These are phyloP conservation scores for Acanthisitta chloris DNA, from an alignment of 2,113 vertebrate species.

Conservation along the genomic window DNA sequence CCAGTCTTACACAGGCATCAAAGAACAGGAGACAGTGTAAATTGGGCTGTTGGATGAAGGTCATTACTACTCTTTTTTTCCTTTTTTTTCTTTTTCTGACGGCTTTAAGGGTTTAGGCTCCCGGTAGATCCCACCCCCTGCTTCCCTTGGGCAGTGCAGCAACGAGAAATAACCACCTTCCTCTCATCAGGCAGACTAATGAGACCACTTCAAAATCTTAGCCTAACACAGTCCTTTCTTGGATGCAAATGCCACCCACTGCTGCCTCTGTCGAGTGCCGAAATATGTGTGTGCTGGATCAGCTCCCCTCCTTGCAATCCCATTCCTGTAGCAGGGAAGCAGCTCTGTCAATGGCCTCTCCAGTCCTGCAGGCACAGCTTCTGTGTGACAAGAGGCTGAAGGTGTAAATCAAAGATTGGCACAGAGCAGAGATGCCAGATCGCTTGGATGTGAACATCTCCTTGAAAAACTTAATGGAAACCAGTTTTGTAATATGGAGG, in stretches of 20 bases:
- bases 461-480: background rate
- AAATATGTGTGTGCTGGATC: fast-evolving
- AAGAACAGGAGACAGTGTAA: background rate
- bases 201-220: slow-evolving; percentile 28
- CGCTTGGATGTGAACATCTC: background rate
- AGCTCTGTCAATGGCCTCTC: background rate
- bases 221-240: background rate
- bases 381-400: background rate
- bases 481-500: background rate
- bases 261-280: background rate
- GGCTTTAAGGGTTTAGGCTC: background rate
- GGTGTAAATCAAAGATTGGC: background rate
- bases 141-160: background rate
- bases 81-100: background rate
- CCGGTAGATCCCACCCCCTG: background rate
- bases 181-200: background rate
- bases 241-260: background rate
- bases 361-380: background rate
- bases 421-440: background rate
- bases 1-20: background rate
- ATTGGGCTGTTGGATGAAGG: background rate
- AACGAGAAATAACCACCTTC: background rate
- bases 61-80: background rate
- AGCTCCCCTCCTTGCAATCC: background rate
- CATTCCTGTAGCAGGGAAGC: background rate